phyloP scores from a whole-genome alignment of 1,140 invertebrate genomes.

The Diorhabda sublineata region DNA sequence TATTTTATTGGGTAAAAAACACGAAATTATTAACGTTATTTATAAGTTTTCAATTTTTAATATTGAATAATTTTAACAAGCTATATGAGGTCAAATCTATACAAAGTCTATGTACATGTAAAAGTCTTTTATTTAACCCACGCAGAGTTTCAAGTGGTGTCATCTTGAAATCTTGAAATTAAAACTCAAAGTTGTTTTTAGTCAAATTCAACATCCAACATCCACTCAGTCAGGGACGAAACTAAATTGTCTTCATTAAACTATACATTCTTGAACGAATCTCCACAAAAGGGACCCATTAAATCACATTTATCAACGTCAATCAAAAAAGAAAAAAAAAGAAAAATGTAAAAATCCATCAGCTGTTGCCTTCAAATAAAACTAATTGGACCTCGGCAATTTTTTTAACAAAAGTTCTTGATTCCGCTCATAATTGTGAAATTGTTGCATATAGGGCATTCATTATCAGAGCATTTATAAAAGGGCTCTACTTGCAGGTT shows the following conservation, averaged over 20 bases:
- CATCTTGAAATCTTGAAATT: background rate
- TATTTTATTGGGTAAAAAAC: too few relatives aligned
- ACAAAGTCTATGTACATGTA: too few relatives aligned
- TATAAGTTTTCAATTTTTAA: too few relatives aligned
- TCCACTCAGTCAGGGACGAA: background rate
- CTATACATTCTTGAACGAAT: constrained; percentile 11
- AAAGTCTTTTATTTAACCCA: background rate
- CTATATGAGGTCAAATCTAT: too few relatives aligned
- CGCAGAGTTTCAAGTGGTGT: background rate
- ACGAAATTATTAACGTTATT: too few relatives aligned
- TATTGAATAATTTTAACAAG: too few relatives aligned
- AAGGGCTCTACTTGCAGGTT: constrained; percentile 14
- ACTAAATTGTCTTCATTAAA: constrained; percentile 14
- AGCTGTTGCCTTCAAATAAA: constrained; percentile 15
- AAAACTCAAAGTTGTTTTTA: constrained; percentile 4
- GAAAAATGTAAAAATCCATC: constrained; percentile 15
- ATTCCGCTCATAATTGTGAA: constrained; percentile 15
- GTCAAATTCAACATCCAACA: constrained; percentile 2
- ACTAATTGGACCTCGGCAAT: constrained; percentile 14
- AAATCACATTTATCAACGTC: constrained; percentile 17
- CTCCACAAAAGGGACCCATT: constrained; percentile 11
- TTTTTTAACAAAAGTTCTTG: constrained; percentile 18
- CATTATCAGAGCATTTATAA: constrained; percentile 15
- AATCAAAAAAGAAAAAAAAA: background rate
- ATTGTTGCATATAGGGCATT: constrained; percentile 21